Conservation (phyloP, 2,113 vertebrate species). For the Apus apus region DNA sequence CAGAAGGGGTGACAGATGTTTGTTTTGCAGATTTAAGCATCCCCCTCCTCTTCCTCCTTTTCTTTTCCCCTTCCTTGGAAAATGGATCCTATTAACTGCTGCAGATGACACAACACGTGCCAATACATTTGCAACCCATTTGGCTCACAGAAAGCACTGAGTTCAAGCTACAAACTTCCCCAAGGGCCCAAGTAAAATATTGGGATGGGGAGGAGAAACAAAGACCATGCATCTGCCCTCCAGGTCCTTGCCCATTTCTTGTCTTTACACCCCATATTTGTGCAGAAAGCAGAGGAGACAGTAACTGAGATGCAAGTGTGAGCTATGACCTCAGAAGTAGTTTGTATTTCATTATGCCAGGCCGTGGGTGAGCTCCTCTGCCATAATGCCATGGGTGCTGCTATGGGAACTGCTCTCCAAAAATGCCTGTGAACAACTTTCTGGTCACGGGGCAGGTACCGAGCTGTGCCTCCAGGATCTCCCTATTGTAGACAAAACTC, state of each 20-base stretch:
- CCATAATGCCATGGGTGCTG: accelerated
- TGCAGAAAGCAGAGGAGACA: background rate
- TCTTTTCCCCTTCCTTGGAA: constrained; percentile 16
- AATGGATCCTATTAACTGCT: constrained; percentile 21
- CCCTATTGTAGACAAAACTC: background rate
- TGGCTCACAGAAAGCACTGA: background rate
- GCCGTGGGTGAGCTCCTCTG: background rate
- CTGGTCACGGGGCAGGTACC: background rate
- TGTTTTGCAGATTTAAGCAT: constrained; percentile 44
- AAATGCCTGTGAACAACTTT: background rate
- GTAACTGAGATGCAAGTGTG: accelerated
- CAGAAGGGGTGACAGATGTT: background rate
- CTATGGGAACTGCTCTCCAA: background rate
- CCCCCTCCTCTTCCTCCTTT: background rate
- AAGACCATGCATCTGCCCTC: background rate
- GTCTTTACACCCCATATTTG: background rate
- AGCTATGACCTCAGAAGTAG: background rate
- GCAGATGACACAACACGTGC: constrained; percentile 20
- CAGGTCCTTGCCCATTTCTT: background rate
- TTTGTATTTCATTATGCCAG: background rate
- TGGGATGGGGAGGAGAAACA: background rate
- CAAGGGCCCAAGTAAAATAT: background rate
- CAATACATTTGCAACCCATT: constrained; percentile 53
- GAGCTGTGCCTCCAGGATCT: background rate
- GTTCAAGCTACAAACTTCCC: background rate